Percentiles rank a stretch among this genome's conserved stretches.
Evolutionary conservation across 2,797 vertebrate genomes (phyloP).

Genomic region (Eurystomus glaucurus): DNA sequence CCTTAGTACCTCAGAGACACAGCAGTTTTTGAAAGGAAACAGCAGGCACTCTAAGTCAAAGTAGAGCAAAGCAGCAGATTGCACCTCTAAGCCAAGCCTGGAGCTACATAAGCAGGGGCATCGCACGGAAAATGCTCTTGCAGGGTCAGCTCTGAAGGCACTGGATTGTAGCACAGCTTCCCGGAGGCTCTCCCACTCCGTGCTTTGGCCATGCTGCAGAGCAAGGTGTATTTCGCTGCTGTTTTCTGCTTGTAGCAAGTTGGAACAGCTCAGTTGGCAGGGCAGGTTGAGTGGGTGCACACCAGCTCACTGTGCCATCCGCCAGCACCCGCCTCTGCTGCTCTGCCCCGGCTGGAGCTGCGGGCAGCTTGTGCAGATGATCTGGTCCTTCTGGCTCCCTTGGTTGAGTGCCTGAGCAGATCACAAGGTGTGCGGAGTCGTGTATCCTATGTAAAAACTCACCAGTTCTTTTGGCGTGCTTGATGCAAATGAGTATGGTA

Average conservation of each 20-base stretch:
- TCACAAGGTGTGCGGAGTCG: not conserved
- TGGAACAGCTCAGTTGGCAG: not conserved
- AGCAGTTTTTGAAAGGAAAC: constrained; percentile 11
- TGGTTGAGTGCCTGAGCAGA: not conserved
- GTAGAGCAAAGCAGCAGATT: not conserved
- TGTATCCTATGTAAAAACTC: not conserved
- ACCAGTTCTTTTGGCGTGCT: not conserved
- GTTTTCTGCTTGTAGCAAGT: not conserved
- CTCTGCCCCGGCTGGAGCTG: accelerated
- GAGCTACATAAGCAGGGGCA: not conserved
- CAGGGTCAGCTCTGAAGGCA: not conserved
- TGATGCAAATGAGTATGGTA: not conserved
- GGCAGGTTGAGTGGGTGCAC: not conserved
- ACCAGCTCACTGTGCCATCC: accelerated
- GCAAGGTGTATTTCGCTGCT: not conserved
- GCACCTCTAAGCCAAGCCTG: not conserved
- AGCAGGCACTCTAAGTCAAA: not conserved
- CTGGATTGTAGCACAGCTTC: not conserved
- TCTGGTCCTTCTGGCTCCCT: not conserved
- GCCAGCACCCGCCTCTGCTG: not conserved
- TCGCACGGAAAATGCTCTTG: not conserved
- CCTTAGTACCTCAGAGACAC: not conserved
- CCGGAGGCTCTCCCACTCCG: accelerated
- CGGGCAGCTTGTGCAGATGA: accelerated
- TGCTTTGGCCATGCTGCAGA: not conserved